These are phyloP conservation scores for Drosophila murphyi DNA, from an alignment of 1,140 invertebrate genomes.

Conservation along the genomic window DNA sequence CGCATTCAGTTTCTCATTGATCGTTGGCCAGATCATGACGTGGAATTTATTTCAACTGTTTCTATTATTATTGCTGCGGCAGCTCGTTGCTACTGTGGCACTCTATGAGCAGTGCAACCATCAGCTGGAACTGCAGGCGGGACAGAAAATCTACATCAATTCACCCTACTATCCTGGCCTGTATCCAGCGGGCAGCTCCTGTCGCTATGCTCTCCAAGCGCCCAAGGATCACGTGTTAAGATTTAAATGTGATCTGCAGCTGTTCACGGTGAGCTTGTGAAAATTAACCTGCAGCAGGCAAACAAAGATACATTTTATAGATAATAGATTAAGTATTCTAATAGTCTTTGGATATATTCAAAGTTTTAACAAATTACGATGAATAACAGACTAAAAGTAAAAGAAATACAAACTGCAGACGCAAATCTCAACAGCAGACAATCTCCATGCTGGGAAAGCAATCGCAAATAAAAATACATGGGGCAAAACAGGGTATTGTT, in stretches of 20 bases:
- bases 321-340: too few relatives aligned
- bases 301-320: too few relatives aligned
- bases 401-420: too few relatives aligned
- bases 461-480: too few relatives aligned
- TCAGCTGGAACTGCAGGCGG: constrained; percentile 63
- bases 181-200: constrained; percentile 76
- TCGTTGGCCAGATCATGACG: constrained; percentile 60
- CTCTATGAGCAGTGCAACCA: constrained; percentile 79
- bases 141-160: constrained; percentile 74
- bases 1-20: constrained; percentile 47
- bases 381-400: too few relatives aligned
- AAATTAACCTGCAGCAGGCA: too few relatives aligned
- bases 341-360: too few relatives aligned
- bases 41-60: constrained; percentile 5
- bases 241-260: constrained; percentile 72
- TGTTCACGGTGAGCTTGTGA: constrained; percentile 62
- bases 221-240: constrained; percentile 71
- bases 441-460: too few relatives aligned
- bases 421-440: neutral
- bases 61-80: constrained; percentile 8
- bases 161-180: constrained; percentile 77
- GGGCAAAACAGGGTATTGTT: neutral
- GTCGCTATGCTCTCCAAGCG: constrained; percentile 71
- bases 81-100: neutral
- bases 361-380: too few relatives aligned